Conservation (phyloP, 2,888 invertebrate species). For the Schizotus pectinicornis region DNA sequence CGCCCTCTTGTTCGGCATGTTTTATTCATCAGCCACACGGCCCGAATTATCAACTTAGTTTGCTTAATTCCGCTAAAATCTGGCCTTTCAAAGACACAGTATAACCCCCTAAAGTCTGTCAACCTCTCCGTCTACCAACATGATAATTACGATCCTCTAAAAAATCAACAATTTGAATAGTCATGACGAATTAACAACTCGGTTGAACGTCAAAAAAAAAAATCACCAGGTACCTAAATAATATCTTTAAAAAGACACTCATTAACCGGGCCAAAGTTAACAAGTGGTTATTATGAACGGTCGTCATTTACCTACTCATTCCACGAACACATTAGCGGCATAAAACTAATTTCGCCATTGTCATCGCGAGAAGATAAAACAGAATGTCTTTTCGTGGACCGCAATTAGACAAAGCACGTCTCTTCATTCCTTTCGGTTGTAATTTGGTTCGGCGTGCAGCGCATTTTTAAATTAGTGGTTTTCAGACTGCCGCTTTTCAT, state of each 20-base stretch:
- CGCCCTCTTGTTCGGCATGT: constrained; percentile 33
- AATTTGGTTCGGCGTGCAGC: constrained; percentile 20
- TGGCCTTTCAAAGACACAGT: neutral
- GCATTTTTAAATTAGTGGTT: constrained; percentile 33
- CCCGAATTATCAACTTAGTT: constrained; percentile 21
- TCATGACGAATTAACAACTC: too few species aligned
- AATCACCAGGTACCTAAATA: neutral
- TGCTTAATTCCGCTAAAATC: constrained; percentile 20
- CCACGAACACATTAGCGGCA: constrained; percentile 19
- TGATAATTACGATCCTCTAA: too few species aligned
- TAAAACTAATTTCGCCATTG: constrained; percentile 25
- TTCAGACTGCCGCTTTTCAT: constrained; percentile 30
- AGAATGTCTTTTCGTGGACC: constrained; percentile 22
- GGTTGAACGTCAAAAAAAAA: too few species aligned
- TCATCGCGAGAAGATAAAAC: constrained; percentile 21
- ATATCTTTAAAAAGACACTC: neutral
- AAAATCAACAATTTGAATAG: too few species aligned
- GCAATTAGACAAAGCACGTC: constrained; percentile 30
- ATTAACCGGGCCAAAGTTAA: constrained; percentile 1
- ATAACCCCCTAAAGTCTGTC: too few species aligned
- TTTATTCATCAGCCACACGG: constrained; percentile 35
- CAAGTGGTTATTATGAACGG: constrained; percentile 18
- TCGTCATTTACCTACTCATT: constrained; percentile 6
- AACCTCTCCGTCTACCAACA: too few species aligned
- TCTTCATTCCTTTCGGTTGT: constrained; percentile 21